Percentiles rank a stretch among this genome's conserved stretches.
phyloP scores from a whole-genome alignment of 2,113 vertebrate species.

The Cebidichthys violaceus region DNA sequence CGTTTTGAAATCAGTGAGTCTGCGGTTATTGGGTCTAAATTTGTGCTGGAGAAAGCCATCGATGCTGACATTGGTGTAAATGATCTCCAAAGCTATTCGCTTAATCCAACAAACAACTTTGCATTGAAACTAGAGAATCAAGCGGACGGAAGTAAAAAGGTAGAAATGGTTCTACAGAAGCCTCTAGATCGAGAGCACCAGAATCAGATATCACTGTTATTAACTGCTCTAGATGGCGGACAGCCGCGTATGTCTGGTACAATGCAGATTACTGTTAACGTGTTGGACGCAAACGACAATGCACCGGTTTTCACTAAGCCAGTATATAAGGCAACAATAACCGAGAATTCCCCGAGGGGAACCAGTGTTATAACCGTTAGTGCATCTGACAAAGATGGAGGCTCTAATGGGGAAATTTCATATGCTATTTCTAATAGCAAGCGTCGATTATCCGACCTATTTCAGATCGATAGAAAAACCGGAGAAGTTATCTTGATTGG shows the following conservation, averaged over 20 bases:
- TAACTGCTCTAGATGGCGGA: constrained; percentile 69
- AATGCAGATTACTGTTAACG: constrained; percentile 61
- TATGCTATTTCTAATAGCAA: constrained; percentile 79
- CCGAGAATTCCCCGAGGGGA: constrained; percentile 73
- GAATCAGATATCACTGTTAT: constrained; percentile 16
- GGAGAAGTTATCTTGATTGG: constrained; percentile 78
- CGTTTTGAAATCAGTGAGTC: constrained; percentile 74
- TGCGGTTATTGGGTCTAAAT: constrained; percentile 48
- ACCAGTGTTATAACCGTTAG: constrained; percentile 70
- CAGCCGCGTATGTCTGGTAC: constrained; percentile 64
- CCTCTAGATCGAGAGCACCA: constrained; percentile 65
- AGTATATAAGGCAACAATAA: constrained; percentile 75
- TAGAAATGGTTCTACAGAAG: constrained; percentile 74
- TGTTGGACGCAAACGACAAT: constrained; percentile 75
- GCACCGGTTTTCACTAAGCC: constrained; percentile 73
- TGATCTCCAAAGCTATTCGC: constrained; percentile 81
- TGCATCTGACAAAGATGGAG: constrained; percentile 85
- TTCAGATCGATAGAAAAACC: constrained; percentile 77
- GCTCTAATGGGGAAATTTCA: constrained; percentile 80
- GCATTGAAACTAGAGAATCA: constrained; percentile 68
- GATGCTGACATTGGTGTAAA: constrained; percentile 64
- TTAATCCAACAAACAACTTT: constrained; percentile 78
- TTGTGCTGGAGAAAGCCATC: constrained; percentile 49
- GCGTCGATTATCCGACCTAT: constrained; percentile 57
- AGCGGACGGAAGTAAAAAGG: constrained; percentile 61